Evolutionary conservation across 2,888 invertebrate genomes (phyloP), one percentile per base, ranked within the genome.

Genomic region (Phortica okadai): DNA sequence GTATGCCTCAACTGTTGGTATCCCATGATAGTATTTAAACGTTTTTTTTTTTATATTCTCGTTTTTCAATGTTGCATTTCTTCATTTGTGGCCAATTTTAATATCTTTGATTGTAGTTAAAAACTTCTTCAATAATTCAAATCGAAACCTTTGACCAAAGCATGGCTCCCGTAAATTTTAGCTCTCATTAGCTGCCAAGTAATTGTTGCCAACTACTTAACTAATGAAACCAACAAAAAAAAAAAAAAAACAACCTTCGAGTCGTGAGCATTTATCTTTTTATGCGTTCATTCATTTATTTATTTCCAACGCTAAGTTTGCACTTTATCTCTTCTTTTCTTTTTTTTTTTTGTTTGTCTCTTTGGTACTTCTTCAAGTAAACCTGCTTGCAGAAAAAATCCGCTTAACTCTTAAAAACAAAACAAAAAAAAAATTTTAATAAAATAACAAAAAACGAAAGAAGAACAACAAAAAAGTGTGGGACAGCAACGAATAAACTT

Each of bases 221-320:
- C 54, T 72, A 72, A 72, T 72, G 70, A 72, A 72, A 33, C 7
- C 11, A 21, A 62, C 10, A 59, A 21, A 62, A 62, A 62, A 6
- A 62, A 6, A 62, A 62, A 21, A 62, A 25, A 62, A 25, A 21
- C 25, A 62, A 25, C 25, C 10, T 44, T 67, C 16, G 54, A 74
- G 66, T 66, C 41, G 54, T 14, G 7, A 10, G 74, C 42, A n/a
- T 54, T 21, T 74, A 74, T 74, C 74, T 50, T 33, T 56, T 74
- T 54, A 67, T 67, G 41, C 67, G 74, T 42, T 74, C 67, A 67
- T 67, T 64, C 67, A 74, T 74, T 74, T 66, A 74, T 45, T 45
- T 50, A 50, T 50, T 11, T 50, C 10, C 7, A 45, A 33, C 44
- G 45, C 50, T 54, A 74, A 75, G 69, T 69, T 42, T 67, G 59